Percentiles rank a stretch among this genome's conserved stretches.
Conservation (phyloP, 2,797 vertebrate genomes). For the Lycodopsis pacificus region DNA sequence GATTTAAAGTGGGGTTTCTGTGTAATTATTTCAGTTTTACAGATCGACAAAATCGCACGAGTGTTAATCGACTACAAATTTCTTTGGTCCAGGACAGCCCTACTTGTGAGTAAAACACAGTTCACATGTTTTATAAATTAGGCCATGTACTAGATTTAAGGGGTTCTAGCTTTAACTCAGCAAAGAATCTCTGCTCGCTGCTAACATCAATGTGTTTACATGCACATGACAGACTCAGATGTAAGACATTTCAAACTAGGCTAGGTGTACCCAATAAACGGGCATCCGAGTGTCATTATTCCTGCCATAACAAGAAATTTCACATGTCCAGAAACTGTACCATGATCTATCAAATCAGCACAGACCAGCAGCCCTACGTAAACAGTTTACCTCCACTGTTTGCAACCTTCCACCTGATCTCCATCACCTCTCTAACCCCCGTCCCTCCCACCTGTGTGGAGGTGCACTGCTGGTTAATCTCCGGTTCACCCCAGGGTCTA, state of each 20-base stretch:
- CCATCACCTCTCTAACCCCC: not conserved
- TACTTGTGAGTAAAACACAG: not conserved
- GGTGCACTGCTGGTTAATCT: conserved; percentile 70
- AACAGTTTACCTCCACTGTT: not conserved
- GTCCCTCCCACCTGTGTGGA: conserved; percentile 41
- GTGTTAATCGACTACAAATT: too few relatives aligned
- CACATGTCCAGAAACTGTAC: conserved; percentile 5
- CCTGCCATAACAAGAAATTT: not conserved
- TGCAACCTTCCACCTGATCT: conserved; percentile 23
- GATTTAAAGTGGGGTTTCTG: too few relatives aligned
- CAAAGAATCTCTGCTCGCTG: not conserved
- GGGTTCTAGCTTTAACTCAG: too few relatives aligned
- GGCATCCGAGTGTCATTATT: not conserved
- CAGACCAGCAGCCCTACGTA: not conserved
- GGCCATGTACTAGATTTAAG: too few relatives aligned
- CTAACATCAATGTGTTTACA: not conserved
- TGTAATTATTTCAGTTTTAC: too few relatives aligned
- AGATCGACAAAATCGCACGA: too few relatives aligned
- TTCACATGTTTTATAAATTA: not conserved
- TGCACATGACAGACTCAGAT: not conserved
- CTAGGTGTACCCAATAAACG: not conserved
- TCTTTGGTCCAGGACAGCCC: too few relatives aligned
- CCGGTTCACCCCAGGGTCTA: conserved; percentile 79
- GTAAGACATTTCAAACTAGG: not conserved
- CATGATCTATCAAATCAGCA: conserved; percentile 1